Base-by-base conservation (phyloP, 2,113 vertebrate species). In the Turnix velox region DNA sequence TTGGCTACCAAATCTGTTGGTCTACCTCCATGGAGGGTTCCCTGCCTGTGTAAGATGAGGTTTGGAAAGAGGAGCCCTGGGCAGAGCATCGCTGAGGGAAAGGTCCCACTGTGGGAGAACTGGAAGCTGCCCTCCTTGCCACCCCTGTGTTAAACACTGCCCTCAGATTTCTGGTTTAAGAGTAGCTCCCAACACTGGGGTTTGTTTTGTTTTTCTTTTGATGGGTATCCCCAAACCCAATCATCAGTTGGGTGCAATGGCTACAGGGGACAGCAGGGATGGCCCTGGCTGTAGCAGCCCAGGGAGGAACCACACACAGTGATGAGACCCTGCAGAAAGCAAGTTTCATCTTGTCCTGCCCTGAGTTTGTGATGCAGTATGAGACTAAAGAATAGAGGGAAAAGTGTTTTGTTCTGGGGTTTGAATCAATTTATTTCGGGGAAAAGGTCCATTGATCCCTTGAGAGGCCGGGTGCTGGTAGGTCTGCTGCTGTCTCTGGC, bases 311-410 rank as follows among this genome's bases (percentile, higher is more conserved):
- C 69, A 43, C 5, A 4, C 37, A 22, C 7, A 1, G 55, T 78
- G 59, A 6, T 57, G 39, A n/a, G 71, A 49, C n/a, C n/a, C 31
- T 4, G 81, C 31, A 6, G 79, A 84, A 87, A 91, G 84, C 52
- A 86, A 37, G 49, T 67, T 93, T 91, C 67, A 57, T 51, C 86
- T 89, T 77, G 37, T 71, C 40, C 92, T 92, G 92, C 93, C 84
- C 86, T 65, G 82, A 72, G 92, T 84, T 88, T 93, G 83, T 49
- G 71, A 86, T 83, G 65, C 86, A 94, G 88, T 43, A 84, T 65
- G 72, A 69, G 76, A 84, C 5, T 7, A 79, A 84, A 65, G 87
- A 76, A 40, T 73, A 51, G 15, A 62, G 22, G 37, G 67, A 49
- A 18, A 66, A 31, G 12, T 0, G 8, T 90, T 77, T 55, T 87